Evolutionary conservation across 92 coral and sea anemone genomes (phyloP).

Genomic region (Phymanthus crucifer): DNA sequence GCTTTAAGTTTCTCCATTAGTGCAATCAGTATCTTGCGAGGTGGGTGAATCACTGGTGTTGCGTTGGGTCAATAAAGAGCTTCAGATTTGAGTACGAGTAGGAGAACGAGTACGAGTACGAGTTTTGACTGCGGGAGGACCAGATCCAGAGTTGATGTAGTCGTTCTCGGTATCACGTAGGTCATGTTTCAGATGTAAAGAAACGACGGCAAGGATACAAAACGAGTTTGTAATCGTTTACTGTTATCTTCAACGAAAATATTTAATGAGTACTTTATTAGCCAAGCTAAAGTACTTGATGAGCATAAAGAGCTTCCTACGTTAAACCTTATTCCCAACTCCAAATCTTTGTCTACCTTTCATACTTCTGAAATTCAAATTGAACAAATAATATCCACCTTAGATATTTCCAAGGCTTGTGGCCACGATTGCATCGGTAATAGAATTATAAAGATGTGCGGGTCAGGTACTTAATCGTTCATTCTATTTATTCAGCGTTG

Average conservation of each 20-base stretch:
- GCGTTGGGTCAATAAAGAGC: too few relatives aligned
- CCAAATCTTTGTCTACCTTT: too few relatives aligned
- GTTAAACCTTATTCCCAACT: too few relatives aligned
- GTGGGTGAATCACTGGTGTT: too few relatives aligned
- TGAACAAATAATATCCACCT: not conserved
- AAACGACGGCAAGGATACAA: not conserved
- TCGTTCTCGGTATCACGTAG: too few relatives aligned
- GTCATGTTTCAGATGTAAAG: conserved; percentile 10
- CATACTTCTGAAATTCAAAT: not conserved
- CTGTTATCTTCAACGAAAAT: not conserved
- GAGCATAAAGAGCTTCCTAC: not conserved
- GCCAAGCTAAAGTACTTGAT: not conserved
- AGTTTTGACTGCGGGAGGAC: too few relatives aligned
- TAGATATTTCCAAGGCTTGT: not conserved
- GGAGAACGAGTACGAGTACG: too few relatives aligned
- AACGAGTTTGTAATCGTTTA: not conserved
- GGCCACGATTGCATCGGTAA: not conserved
- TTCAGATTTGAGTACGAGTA: too few relatives aligned
- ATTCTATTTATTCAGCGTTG: conserved; percentile 41
- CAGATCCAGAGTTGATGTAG: too few relatives aligned
- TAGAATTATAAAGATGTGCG: not conserved
- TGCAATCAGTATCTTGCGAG: too few relatives aligned
- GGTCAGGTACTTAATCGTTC: too few relatives aligned
- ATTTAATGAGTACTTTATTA: not conserved
- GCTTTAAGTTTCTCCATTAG: too few relatives aligned